Conservation (phyloP, 64 coral and sea anemone genomes). For the Montipora foliosa region DNA sequence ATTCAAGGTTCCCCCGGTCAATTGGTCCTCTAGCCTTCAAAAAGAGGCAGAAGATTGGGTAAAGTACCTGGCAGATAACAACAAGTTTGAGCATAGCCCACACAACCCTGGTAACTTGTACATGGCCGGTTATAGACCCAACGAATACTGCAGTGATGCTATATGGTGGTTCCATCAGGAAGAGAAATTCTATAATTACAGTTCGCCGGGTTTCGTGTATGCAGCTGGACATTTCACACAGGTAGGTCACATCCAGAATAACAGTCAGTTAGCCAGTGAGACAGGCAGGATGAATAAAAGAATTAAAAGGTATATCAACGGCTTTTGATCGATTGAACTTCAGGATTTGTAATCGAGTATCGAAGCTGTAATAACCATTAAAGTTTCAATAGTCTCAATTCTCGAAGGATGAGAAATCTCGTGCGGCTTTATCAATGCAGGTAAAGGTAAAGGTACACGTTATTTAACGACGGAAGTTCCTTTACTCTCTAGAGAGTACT, state of each 20-base stretch:
- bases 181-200: constrained; percentile 45
- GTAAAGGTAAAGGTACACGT: no score
- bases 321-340: no score
- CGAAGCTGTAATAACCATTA: no score
- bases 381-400: no score
- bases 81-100: not conserved
- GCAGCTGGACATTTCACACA: constrained; percentile 12
- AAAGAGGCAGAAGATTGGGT: constrained; percentile 33
- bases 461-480: no score
- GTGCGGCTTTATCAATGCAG: no score
- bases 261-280: not conserved
- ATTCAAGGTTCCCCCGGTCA: constrained; percentile 21
- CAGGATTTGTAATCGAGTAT: no score
- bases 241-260: constrained; percentile 1
- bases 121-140: not conserved
- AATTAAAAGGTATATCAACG: no score
- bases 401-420: no score
- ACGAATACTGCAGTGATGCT: constrained; percentile 27
- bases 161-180: constrained; percentile 25
- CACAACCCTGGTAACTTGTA: constrained; percentile 38
- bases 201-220: not conserved
- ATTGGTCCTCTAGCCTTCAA: constrained; percentile 12
- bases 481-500: no score
- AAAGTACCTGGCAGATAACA: constrained; percentile 25
- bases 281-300: not conserved